Evolutionary conservation across 1,140 invertebrate species (phyloP), one percentile per base, ranked within the genome.

Genomic region (Aphaenogaster rudis): DNA sequence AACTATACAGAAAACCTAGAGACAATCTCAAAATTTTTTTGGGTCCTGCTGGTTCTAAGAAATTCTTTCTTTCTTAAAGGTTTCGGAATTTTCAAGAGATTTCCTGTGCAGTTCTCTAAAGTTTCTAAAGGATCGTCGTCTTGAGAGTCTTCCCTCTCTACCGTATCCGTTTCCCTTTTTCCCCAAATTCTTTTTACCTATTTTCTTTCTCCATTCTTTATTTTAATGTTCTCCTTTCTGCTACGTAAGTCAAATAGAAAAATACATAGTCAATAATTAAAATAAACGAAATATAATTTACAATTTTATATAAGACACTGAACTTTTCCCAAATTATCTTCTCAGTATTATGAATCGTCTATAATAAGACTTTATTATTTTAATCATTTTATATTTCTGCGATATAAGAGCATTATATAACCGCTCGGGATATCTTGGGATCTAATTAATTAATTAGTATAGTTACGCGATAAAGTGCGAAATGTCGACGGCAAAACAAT

Each of bases 371-470:
- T 59, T 82, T 59, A 36, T 52, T n/a, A 28, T 48, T 2, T 71
- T 74, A 39, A 28, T 11, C 9, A 72, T 36, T 82, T 72, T n/a
- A 45, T 45, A 45, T 57, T 82, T 42, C 2, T n/a, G 5, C 15
- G 42, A 54, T 48, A 42, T 42, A 45, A 54, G 3, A 28, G 15
- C 9, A 13, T 81, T 71, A 54, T 36, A 39, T 69, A 81, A 69
- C 17, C 21, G 2, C n/a, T 66, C 9, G 36, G 3, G 28, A n/a
- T 28, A 64, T 78, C 9, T 64, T 21, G 17, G 15, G 2, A 45
- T 81, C 64, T 81, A 54, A 71, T 81, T 69, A 81, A 66, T n/a
- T 67, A 81, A 69, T 81, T 81, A 67, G 36, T 15, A 67, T 28
- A 80, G 48, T 21, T 80, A 80, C 36, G 36, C 33, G 21, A 28